Evolutionary conservation across 1,140 invertebrate genomes (phyloP).

Genomic region (Neodiprion pinetum): DNA sequence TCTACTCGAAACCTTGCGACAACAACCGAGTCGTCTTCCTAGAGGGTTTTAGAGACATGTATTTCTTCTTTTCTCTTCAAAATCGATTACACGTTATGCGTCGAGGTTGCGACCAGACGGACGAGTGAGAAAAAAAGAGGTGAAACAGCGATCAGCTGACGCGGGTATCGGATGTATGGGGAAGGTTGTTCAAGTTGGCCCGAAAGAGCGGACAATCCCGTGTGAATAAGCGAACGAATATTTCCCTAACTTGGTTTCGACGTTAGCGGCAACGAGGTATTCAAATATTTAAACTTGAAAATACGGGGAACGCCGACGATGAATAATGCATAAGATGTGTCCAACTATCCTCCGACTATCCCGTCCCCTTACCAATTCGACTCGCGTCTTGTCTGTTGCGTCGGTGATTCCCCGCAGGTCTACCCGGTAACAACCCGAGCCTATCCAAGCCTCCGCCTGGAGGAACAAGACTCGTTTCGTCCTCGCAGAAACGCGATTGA

Average conservation of each 20-base stretch:
- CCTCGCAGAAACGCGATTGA: neutral
- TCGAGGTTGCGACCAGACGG: too few species aligned
- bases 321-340: conserved; percentile 56
- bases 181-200: neutral
- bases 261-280: conserved; percentile 50
- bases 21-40: neutral
- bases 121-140: too few species aligned
- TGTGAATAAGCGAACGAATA: conserved; percentile 48
- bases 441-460: neutral
- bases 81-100: too few species aligned
- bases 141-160: too few species aligned
- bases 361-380: neutral
- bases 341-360: conserved; percentile 30
- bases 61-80: too few species aligned
- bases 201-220: conserved; percentile 9
- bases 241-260: conserved; percentile 42
- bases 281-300: conserved; percentile 62
- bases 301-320: conserved; percentile 51
- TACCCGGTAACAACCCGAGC: neutral
- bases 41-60: neutral
- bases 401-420: neutral
- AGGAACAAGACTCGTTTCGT: neutral
- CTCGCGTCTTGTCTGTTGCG: neutral
- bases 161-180: too few species aligned
- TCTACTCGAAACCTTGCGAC: neutral